A percentile compares a stretch with the other conserved stretches of the same genome.
Evolutionary conservation across 1,140 invertebrate genomes (phyloP).

Genomic region (Aleiodes sp.): DNA sequence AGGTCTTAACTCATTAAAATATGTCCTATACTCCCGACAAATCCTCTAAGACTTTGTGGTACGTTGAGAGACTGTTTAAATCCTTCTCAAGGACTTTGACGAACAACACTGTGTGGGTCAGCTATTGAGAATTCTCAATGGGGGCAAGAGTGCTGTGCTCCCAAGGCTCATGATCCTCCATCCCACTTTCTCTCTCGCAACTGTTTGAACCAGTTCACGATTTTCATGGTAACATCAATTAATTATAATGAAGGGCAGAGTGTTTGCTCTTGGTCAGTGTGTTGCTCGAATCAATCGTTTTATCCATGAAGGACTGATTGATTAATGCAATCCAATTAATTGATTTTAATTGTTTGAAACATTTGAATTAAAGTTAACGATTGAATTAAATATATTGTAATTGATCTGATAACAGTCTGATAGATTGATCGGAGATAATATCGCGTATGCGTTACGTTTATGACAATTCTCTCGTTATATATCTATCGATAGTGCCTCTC

Average conservation of each 20-base stretch:
- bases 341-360: neutral
- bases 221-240: no score
- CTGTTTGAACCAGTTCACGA: no score
- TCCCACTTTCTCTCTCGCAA: no score
- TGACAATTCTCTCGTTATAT: neutral
- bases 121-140: neutral
- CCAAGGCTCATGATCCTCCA: neutral
- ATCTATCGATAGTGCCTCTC: neutral
- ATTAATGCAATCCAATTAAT: no score
- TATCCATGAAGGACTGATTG: no score
- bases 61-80: slow-evolving; percentile 1
- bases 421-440: neutral
- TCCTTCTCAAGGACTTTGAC: neutral
- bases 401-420: neutral
- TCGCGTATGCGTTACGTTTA: neutral
- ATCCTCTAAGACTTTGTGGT: neutral
- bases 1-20: neutral
- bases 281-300: no score
- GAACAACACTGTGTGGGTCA: neutral
- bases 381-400: neutral
- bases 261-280: no score
- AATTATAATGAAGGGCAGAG: no score
- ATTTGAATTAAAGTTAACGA: neutral
- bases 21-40: neutral
- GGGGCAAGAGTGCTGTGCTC: neutral